Evolutionary conservation across 2,113 vertebrate species (phyloP).

Genomic region (Grantiella picta): DNA sequence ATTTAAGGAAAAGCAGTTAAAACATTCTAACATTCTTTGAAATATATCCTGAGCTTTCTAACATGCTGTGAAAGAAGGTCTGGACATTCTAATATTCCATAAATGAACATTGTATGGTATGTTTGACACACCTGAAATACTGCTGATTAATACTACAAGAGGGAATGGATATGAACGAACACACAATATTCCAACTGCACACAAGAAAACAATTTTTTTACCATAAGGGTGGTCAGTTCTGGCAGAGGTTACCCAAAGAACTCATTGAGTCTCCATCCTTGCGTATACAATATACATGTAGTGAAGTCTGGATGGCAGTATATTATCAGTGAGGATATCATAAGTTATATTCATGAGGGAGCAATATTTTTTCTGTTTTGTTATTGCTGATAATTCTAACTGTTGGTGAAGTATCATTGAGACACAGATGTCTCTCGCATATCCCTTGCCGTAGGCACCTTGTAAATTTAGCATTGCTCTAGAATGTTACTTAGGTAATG

Average conservation of each 20-base stretch:
- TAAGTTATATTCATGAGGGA: neutral
- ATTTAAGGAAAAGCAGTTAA: neutral
- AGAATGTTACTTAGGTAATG: neutral
- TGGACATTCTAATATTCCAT: neutral
- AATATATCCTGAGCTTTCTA: neutral
- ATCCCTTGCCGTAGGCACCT: neutral
- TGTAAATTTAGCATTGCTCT: neutral
- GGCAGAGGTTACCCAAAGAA: neutral
- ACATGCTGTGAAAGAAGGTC: neutral
- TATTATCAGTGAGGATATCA: neutral
- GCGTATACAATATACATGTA: neutral
- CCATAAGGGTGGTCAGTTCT: accelerated
- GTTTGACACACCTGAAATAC: neutral
- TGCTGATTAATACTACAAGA: neutral
- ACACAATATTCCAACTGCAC: neutral
- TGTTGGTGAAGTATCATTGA: neutral
- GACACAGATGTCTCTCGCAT: neutral
- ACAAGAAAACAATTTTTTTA: neutral
- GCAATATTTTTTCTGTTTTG: neutral
- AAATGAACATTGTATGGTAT: neutral
- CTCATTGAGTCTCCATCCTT: neutral
- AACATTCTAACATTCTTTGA: neutral
- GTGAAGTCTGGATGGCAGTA: neutral
- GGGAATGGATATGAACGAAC: neutral
- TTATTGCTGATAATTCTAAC: neutral